Percentiles rank a stretch among this genome's conserved stretches.
Conservation (phyloP, 2,888 invertebrate genomes). For the Trachelus tabidus region DNA sequence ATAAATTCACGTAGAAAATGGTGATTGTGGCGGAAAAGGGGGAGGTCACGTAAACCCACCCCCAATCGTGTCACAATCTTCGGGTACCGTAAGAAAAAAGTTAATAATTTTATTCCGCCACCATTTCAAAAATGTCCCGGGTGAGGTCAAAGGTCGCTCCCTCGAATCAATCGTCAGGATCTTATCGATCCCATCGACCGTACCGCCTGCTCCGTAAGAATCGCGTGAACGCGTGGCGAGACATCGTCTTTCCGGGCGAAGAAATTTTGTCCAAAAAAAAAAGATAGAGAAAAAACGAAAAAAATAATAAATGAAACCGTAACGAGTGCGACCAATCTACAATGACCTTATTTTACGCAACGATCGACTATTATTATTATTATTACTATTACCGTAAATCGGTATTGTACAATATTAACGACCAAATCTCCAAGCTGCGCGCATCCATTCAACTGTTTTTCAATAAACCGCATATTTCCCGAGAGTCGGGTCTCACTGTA, state of each 20-base stretch:
- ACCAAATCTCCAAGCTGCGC: background rate
- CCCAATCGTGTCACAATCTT: background rate
- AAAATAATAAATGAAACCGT: background rate
- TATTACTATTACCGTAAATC: background rate
- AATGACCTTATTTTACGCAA: constrained; percentile 15
- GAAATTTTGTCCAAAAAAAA: background rate
- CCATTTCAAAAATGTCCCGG: no score
- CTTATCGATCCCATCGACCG: no score
- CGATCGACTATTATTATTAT: constrained; percentile 10
- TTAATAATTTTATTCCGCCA: no score
- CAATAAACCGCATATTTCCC: background rate
- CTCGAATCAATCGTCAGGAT: no score
- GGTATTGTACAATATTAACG: background rate
- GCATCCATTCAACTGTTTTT: background rate
- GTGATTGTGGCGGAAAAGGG: no score
- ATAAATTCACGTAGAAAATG: background rate
- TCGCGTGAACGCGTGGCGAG: background rate
- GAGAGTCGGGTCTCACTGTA: background rate
- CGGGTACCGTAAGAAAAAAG: background rate
- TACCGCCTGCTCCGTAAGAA: no score
- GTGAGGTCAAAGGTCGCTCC: no score
- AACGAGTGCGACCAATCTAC: constrained; percentile 11
- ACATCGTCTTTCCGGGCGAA: background rate
- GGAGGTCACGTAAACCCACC: no score
- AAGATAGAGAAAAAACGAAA: background rate